Percentiles rank a stretch among this genome's conserved stretches.
These are phyloP conservation scores for Centropyge bicolor DNA, from an alignment of 2,797 vertebrate genomes.

Conservation along the genomic window DNA sequence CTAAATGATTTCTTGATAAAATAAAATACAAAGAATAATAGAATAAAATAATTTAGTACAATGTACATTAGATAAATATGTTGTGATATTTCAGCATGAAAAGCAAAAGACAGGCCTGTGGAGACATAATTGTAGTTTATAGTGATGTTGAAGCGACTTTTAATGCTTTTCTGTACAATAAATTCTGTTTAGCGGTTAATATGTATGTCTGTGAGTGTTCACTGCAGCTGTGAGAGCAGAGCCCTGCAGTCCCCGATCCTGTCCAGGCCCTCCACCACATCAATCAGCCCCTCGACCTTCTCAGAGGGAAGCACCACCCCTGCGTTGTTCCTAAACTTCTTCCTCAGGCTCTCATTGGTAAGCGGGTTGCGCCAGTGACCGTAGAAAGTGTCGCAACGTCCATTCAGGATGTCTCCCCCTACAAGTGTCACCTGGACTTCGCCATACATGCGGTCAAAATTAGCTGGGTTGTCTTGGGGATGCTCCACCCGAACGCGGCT, in stretches of 20 bases:
- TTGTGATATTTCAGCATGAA: neutral
- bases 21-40: neutral
- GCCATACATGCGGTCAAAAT: conserved; percentile 92
- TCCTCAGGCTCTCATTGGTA: conserved; percentile 87
- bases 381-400: conserved; percentile 91
- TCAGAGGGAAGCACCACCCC: conserved; percentile 82
- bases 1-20: neutral
- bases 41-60: neutral
- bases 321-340: conserved; percentile 89
- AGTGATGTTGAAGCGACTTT: neutral
- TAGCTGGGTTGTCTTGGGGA: conserved; percentile 89
- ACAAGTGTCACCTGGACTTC: conserved; percentile 88
- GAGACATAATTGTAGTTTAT: neutral
- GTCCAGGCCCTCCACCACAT: conserved; percentile 87
- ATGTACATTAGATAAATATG: neutral
- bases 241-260: conserved; percentile 79
- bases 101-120: neutral
- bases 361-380: conserved; percentile 94
- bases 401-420: conserved; percentile 84
- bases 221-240: conserved; percentile 86
- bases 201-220: conserved; percentile 11
- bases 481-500: conserved; percentile 88
- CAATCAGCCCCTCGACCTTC: conserved; percentile 84
- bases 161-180: neutral
- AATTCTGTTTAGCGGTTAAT: neutral